Evolutionary conservation across 2,888 invertebrate species (phyloP).

Genomic region (Agrochola circellaris): DNA sequence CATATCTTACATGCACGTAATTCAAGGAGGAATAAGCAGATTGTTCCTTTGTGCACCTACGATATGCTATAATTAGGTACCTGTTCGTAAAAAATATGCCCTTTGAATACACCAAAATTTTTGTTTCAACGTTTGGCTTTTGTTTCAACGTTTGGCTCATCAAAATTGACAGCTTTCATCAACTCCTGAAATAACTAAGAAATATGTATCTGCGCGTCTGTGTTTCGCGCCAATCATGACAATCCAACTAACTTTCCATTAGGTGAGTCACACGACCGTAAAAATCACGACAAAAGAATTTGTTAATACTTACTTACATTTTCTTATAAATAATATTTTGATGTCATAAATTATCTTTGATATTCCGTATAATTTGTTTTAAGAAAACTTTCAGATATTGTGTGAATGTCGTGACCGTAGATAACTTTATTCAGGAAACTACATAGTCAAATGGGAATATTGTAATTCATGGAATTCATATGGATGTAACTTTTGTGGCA

Average conservation of each 20-base stretch:
- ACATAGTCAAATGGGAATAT: conserved; percentile 25
- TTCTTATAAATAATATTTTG: background rate
- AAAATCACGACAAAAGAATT: conserved; percentile 13
- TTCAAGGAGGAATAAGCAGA: background rate
- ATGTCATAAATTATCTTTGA: background rate
- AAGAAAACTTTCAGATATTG: conserved; percentile 3
- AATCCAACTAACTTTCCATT: background rate
- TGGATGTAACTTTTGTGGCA: conserved; percentile 19
- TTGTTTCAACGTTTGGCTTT: no score
- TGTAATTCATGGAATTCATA: conserved; percentile 34
- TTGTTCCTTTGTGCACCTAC: conserved; percentile 2
- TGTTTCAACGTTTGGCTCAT: background rate
- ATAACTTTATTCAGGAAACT: conserved; percentile 18
- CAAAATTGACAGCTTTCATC: background rate
- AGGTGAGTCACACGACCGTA: background rate
- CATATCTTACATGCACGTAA: conserved; percentile 14
- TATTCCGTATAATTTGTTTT: conserved; percentile 19
- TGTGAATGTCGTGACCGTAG: background rate
- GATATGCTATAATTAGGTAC: background rate
- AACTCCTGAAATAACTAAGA: background rate
- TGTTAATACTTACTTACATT: background rate
- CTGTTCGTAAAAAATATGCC: background rate
- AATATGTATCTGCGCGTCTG: background rate
- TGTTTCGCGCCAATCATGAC: background rate
- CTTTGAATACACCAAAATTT: background rate